Percentiles rank a stretch among this genome's conserved stretches.
phyloP scores from a whole-genome alignment of 2,797 vertebrate species.

The Halcyon chelicuti region DNA sequence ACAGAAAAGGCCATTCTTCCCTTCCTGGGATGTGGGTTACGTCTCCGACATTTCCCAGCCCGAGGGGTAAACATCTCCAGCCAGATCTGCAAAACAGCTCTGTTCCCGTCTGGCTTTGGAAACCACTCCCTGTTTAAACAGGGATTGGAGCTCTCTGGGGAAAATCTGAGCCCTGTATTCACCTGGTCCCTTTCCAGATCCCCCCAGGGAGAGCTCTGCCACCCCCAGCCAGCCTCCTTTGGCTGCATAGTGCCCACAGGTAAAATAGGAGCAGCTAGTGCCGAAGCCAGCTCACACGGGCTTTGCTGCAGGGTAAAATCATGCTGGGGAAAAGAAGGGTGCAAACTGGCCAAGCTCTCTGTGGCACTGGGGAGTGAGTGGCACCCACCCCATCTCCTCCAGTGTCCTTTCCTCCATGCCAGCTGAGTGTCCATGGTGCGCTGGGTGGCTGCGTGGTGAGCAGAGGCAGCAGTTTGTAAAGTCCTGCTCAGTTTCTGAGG shows the following conservation, averaged over 20 bases:
- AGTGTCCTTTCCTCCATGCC: not conserved
- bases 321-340: not conserved
- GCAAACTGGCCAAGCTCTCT: not conserved
- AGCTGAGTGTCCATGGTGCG: accelerated
- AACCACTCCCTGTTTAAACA: not conserved
- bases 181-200: not conserved
- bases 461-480: not conserved
- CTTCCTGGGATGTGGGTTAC: not conserved
- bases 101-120: not conserved
- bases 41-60: conserved; percentile 61
- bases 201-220: not conserved
- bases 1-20: conserved; percentile 44
- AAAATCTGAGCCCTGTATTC: not conserved
- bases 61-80: conserved; percentile 46
- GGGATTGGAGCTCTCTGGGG: not conserved
- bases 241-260: not conserved
- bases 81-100: conserved; percentile 19
- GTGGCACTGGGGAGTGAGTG: not conserved
- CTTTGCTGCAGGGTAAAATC: not conserved
- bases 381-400: not conserved
- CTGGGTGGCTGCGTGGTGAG: not conserved
- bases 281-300: not conserved
- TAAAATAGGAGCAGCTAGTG: not conserved
- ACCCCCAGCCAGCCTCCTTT: not conserved
- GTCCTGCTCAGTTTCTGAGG: not conserved